Base-by-base conservation (phyloP, 2,797 vertebrate genomes). In the Pseudotriccus pelzelni region DNA sequence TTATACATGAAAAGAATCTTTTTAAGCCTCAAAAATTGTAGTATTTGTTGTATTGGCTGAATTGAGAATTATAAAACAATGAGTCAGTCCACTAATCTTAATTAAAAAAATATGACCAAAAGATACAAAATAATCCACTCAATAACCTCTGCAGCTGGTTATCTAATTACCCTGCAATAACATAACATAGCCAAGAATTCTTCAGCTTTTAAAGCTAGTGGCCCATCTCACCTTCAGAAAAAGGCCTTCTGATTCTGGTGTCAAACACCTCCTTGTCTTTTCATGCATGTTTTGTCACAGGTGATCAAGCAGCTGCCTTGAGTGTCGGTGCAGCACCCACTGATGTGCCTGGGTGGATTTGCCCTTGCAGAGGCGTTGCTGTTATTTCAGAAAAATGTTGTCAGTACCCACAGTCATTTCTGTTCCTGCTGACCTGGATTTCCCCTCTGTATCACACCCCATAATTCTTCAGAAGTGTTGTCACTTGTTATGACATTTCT, bases 321-420 rank as follows among this genome's bases (percentile, higher is more conserved):
- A 66, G 24, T 0, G 0, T 72, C 50, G n/a, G 18, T 53, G 68
- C 46, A 75, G n/a, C 47, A 56, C 18, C 28, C 25, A 21, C 25
- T 2, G 14, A n/a, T 0, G 1, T 2, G 1, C n/a, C 50, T 30
- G 32, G 18, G 13, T 55, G 59, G n/a, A 72, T 1, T 1, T 6
- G 2, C 8, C n/a, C 25, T 68, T 63, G 10, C 25, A 69, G 77
- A 52, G 11, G 21, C 10, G n/a, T 10, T 44, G n/a, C 9, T 36
- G 0, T 37, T 5, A 5, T 21, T 64, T 90, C 27, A 56, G 34
- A 64, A 70, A 84, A 88, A 32, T 3, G 3, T 16, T 60, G 25
- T 32, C 46, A 24, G 60, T 56, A 52, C 27, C 18, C 60, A 60
- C 19, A 73, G 41, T 10, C 52, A 34, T n/a, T 60, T 70, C 44